Evolutionary conservation across 1,140 invertebrate genomes (phyloP).

Genomic region (Periplaneta americana): DNA sequence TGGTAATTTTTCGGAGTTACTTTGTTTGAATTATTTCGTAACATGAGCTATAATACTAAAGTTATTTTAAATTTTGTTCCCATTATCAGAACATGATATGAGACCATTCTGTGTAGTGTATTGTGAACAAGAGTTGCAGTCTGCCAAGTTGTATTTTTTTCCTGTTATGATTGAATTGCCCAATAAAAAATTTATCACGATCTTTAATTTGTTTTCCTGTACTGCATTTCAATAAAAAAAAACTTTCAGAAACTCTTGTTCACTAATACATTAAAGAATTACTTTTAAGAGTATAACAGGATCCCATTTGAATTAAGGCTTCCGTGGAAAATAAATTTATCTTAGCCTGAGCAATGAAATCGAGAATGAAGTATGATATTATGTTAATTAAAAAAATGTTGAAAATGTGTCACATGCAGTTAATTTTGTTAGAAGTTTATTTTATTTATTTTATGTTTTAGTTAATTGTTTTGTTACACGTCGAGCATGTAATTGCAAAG

Average conservation of each 20-base stretch:
- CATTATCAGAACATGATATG: not conserved
- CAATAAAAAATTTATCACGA: too few species aligned
- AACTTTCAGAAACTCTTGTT: not conserved
- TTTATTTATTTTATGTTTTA: not conserved
- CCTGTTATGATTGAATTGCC: too few species aligned
- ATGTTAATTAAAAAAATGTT: not conserved
- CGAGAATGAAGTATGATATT: not conserved
- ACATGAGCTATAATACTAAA: too few species aligned
- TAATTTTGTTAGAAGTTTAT: not conserved
- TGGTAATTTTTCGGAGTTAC: too few species aligned
- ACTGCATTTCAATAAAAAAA: too few species aligned
- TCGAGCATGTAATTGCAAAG: not conserved
- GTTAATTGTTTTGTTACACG: not conserved
- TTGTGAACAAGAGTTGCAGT: too few species aligned
- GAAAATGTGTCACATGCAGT: too few species aligned
- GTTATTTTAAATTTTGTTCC: too few species aligned
- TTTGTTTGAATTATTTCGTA: too few species aligned
- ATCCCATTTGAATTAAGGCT: not conserved
- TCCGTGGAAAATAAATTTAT: not conserved
- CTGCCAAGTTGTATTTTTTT: too few species aligned
- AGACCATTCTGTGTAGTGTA: not conserved
- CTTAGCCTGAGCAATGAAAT: too few species aligned
- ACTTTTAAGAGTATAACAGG: not conserved
- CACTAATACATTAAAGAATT: not conserved
- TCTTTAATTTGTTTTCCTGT: too few species aligned